Conservation (phyloP, 2,797 vertebrate genomes). For the Muraenolepis orangiensis region DNA sequence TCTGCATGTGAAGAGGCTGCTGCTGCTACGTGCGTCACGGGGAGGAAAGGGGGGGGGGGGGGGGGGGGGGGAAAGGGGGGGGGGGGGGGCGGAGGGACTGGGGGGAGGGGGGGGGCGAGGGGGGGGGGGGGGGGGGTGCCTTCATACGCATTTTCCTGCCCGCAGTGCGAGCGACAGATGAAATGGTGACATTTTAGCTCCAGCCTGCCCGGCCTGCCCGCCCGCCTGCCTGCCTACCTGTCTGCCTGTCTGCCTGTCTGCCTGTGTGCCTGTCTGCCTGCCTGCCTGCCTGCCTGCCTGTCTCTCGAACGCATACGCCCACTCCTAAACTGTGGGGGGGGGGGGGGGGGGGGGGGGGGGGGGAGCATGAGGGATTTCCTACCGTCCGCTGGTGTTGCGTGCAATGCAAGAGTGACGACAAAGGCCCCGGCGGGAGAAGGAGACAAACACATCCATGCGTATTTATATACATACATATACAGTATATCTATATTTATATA, state of each 20-base stretch:
- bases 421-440: conserved; percentile 28
- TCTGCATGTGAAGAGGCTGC: conserved; percentile 63
- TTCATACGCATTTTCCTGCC: conserved; percentile 73
- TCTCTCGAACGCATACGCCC: conserved; percentile 58
- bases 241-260: neutral
- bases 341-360: neutral
- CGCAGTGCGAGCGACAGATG: conserved; percentile 56
- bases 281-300: too few species aligned
- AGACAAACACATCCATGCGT: neutral
- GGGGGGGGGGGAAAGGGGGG: conserved; percentile 44
- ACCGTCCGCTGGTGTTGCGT: conserved; percentile 52
- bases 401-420: conserved; percentile 42
- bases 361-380: conserved; percentile 68
- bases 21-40: conserved; percentile 75
- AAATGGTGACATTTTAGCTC: conserved; percentile 68
- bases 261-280: too few species aligned
- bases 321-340: conserved; percentile 35
- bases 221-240: neutral
- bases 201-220: neutral
- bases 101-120: neutral
- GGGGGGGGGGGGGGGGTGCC: neutral
- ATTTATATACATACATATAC: neutral
- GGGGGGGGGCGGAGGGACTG: conserved; percentile 53
- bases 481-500: too few species aligned
- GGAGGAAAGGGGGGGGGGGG: conserved; percentile 56